phyloP scores from a whole-genome alignment of 2,113 vertebrate genomes.

The Ophiodon elongatus region DNA sequence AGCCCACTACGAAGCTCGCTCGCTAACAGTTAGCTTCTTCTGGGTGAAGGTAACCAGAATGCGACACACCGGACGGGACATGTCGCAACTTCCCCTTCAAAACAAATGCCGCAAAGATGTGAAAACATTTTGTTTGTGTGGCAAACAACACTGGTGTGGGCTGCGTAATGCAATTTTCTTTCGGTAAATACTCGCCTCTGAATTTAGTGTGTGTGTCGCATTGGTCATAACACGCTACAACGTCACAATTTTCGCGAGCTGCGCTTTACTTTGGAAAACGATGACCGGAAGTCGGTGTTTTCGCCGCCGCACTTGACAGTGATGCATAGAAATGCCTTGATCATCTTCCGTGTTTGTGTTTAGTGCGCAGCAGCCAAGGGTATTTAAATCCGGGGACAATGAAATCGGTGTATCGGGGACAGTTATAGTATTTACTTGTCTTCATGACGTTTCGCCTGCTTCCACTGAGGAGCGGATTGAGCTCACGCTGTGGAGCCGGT shows the following conservation, averaged over 20 bases:
- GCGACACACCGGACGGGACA: neutral
- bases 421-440: neutral
- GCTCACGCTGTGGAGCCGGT: neutral
- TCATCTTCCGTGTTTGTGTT: conserved; percentile 76
- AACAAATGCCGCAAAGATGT: neutral
- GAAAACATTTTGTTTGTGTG: no score
- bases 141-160: no score
- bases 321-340: conserved; percentile 41
- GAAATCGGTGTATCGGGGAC: neutral
- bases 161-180: rapidly evolving
- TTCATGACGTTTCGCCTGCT: neutral
- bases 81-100: neutral
- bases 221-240: rapidly evolving
- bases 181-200: rapidly evolving
- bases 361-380: conserved; percentile 44
- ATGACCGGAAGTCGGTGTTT: conserved; percentile 20
- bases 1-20: conserved; percentile 29
- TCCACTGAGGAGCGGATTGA: neutral
- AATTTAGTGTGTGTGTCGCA: no score
- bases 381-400: conserved; percentile 52
- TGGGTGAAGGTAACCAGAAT: neutral
- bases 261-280: conserved; percentile 41
- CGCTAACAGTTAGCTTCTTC: conserved; percentile 71
- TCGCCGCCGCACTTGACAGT: rapidly evolving
- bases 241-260: neutral